These are phyloP conservation scores for Porites divaricata DNA, from an alignment of 92 coral and sea anemone genomes.

Conservation along the genomic window DNA sequence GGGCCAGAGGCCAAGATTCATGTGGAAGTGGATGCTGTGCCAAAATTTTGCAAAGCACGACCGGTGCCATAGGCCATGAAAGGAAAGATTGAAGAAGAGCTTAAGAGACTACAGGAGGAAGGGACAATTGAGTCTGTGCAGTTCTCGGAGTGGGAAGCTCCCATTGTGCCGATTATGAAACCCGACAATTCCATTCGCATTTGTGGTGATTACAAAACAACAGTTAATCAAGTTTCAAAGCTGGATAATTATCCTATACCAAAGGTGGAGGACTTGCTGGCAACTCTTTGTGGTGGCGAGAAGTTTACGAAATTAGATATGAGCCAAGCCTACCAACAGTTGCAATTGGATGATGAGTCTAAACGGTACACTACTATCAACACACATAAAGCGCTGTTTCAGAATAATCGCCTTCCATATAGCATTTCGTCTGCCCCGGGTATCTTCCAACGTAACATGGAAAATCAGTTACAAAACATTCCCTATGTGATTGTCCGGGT, in stretches of 20 bases:
- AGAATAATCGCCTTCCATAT: not conserved
- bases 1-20: slow-evolving; percentile 41
- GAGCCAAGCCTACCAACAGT: slow-evolving; percentile 18
- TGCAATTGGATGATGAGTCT: slow-evolving; percentile 3
- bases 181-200: not conserved
- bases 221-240: slow-evolving; percentile 44
- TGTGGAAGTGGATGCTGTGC: slow-evolving; percentile 26
- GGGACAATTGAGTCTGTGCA: slow-evolving; percentile 23
- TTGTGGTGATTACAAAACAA: slow-evolving; percentile 9
- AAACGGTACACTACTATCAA: slow-evolving; percentile 35
- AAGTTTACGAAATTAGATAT: slow-evolving; percentile 5
- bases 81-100: slow-evolving; percentile 35
- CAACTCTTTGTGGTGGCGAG: slow-evolving; percentile 1
- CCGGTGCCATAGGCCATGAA: slow-evolving; percentile 51
- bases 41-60: slow-evolving; percentile 23
- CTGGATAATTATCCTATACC: slow-evolving; percentile 10
- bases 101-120: slow-evolving; percentile 25
- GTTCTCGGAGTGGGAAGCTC: slow-evolving; percentile 40
- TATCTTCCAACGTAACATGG: no score
- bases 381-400: slow-evolving; percentile 16
- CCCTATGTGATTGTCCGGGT: no score
- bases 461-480: not conserved
- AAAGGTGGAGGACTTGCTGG: slow-evolving; percentile 1
- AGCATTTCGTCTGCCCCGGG: not conserved
- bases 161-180: slow-evolving; percentile 41